A percentile compares a stretch with the other conserved stretches of the same genome.
These are phyloP conservation scores for Grapholita molesta DNA, from an alignment of 1,140 invertebrate genomes.

Conservation along the genomic window DNA sequence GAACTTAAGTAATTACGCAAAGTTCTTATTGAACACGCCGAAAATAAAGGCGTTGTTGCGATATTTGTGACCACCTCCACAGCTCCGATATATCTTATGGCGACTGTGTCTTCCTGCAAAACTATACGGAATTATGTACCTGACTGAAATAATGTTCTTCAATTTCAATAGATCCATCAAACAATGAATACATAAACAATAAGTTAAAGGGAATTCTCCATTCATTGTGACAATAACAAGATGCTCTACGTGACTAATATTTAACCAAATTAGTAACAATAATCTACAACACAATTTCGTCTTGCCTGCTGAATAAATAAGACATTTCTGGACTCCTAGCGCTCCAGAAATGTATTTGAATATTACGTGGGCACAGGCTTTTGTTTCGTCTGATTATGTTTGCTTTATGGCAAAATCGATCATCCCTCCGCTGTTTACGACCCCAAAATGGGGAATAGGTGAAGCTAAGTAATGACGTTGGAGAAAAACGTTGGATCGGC, in stretches of 20 bases:
- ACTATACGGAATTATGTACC: too few species aligned
- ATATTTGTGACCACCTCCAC: too few species aligned
- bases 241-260: background rate
- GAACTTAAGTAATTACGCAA: too few species aligned
- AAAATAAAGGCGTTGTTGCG: too few species aligned
- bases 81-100: too few species aligned
- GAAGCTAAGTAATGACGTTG: background rate
- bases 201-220: background rate
- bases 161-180: too few species aligned
- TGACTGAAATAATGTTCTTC: background rate
- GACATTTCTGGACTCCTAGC: background rate
- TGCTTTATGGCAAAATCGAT: constrained; percentile 14
- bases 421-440: background rate
- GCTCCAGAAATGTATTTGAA: constrained; percentile 1
- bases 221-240: background rate
- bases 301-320: background rate
- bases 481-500: background rate
- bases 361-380: background rate
- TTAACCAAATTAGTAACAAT: background rate
- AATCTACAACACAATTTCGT: background rate
- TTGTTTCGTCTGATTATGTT: constrained; percentile 14
- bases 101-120: too few species aligned
- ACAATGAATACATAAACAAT: background rate
- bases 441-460: constrained; percentile 2
- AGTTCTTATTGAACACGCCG: too few species aligned